Percentiles rank a stretch among this genome's conserved stretches.
These are phyloP conservation scores for Melanotaenia parkinsoni DNA, from an alignment of 2,797 vertebrate genomes.

Conservation along the genomic window DNA sequence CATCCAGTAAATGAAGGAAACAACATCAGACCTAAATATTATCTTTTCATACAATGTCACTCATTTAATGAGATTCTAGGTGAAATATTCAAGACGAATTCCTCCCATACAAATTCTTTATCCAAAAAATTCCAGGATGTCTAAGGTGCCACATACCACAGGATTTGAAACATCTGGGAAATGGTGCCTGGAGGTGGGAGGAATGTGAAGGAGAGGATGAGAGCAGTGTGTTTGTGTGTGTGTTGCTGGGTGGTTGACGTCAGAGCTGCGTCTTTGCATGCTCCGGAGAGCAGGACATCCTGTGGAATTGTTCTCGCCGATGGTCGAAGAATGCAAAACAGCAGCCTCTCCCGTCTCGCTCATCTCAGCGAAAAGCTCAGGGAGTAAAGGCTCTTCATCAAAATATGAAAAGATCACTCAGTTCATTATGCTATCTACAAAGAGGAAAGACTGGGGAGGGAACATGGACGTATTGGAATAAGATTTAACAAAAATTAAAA, in stretches of 20 bases:
- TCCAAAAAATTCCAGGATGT: conserved; percentile 18
- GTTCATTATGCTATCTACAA: conserved; percentile 15
- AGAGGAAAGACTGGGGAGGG: not conserved
- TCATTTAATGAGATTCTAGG: not conserved
- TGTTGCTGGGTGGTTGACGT: conserved; percentile 62
- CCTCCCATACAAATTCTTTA: not conserved
- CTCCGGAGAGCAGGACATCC: conserved; percentile 76
- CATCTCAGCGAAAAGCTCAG: conserved; percentile 13
- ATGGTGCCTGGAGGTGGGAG: conserved; percentile 47
- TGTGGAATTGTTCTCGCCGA: conserved; percentile 69
- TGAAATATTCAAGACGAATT: not conserved
- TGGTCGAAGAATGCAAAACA: conserved; percentile 67
- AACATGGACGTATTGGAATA: conserved; percentile 4
- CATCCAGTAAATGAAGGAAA: not conserved
- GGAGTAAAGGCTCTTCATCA: not conserved
- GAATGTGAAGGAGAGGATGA: conserved; percentile 52
- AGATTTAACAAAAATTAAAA: not conserved
- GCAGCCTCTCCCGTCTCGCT: conserved; percentile 41
- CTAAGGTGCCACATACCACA: conserved; percentile 54
- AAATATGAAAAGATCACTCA: conserved; percentile 7
- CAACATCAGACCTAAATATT: not conserved
- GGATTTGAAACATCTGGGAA: conserved; percentile 54
- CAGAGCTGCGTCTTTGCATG: conserved; percentile 70
- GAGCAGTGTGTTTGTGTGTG: conserved; percentile 22
- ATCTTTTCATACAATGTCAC: not conserved